A percentile compares a stretch with the other conserved stretches of the same genome.
Evolutionary conservation across 2,113 vertebrate species (phyloP).

Genomic region (Gymnogyps californianus): DNA sequence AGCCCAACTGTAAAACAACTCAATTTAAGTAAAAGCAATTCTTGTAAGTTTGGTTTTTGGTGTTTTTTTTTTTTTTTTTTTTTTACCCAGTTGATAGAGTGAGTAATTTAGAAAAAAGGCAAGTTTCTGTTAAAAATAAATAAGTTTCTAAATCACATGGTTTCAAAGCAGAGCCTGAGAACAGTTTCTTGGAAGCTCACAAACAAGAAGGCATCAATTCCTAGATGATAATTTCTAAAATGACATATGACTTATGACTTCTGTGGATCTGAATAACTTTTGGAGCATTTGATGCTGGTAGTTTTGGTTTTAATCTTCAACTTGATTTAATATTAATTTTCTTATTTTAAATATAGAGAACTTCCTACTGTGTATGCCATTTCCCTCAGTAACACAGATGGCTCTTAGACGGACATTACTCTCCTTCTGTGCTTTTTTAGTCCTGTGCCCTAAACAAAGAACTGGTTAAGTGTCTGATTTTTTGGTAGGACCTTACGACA

Average conservation of each 20-base stretch:
- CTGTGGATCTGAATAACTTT: neutral
- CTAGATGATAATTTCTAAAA: neutral
- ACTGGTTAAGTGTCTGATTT: neutral
- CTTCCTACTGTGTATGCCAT: constrained; percentile 1
- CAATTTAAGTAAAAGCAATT: neutral
- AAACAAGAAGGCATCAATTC: neutral
- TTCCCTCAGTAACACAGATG: constrained; percentile 14
- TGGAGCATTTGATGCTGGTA: neutral
- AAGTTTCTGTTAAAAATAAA: neutral
- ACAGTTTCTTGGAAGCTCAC: neutral
- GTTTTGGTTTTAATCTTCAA: constrained; percentile 8
- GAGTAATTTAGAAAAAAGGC: neutral
- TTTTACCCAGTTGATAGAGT: neutral
- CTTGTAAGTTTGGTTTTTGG: neutral
- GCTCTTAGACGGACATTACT: constrained; percentile 15
- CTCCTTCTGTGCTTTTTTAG: neutral
- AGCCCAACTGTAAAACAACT: neutral
- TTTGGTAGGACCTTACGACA: neutral
- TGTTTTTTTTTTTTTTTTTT: neutral
- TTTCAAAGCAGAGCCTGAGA: constrained; percentile 2
- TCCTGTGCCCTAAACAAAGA: neutral
- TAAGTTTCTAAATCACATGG: neutral
- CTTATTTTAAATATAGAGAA: constrained; percentile 9
- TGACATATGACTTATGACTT: neutral
- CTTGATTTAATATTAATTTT: constrained; percentile 16